Base-by-base conservation (phyloP, 2,888 invertebrate genomes). In the Amiota mariae region DNA sequence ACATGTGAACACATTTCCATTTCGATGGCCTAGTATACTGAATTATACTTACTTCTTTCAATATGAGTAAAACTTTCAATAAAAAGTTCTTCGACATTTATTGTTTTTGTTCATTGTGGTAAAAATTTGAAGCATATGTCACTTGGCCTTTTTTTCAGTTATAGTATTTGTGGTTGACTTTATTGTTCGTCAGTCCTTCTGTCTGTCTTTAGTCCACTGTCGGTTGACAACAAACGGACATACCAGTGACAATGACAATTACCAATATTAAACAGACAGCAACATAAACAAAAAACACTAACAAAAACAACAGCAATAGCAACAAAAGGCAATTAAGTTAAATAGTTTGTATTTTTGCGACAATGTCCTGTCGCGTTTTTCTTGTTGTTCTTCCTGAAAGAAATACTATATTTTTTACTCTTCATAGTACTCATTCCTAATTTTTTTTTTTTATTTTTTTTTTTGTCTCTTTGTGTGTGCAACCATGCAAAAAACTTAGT, bases 291-390 rank as follows among this genome's bases (percentile, higher is more conserved):
- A 75, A 75, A 75, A 36, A 36, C 36, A n/a, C n/a, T n/a, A n/a
- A n/a, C n/a, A n/a, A n/a, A n/a, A n/a, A n/a, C n/a, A n/a, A n/a
- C n/a, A n/a, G n/a, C n/a, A 36, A 36, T 6, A 73, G 77, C 76
- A 76, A 76, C 80, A 81, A 80, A 84, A 81, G 80, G 78, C 84
- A 84, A 84, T 84, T 84, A 84, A 82, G 77, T 85, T 80, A 85
- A 84, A 79, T 79, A 79, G 78, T 59, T 72, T 76, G 36, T 80
- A 78, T 79, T 56, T 54, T 46, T 64, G 80, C 83, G 77, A 79
- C 80, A 82, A 74, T 80, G 82, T 82, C 80, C 81, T 78, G 77
- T 76, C 74, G 56, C 70, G 70, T 68, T 59, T 76, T 79, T 77
- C 76, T 36, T 63, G 70, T 68, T 59, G 76, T 79, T 77, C 76